Base-by-base conservation (phyloP, 2,113 vertebrate genomes). In the Piprites chloris region DNA sequence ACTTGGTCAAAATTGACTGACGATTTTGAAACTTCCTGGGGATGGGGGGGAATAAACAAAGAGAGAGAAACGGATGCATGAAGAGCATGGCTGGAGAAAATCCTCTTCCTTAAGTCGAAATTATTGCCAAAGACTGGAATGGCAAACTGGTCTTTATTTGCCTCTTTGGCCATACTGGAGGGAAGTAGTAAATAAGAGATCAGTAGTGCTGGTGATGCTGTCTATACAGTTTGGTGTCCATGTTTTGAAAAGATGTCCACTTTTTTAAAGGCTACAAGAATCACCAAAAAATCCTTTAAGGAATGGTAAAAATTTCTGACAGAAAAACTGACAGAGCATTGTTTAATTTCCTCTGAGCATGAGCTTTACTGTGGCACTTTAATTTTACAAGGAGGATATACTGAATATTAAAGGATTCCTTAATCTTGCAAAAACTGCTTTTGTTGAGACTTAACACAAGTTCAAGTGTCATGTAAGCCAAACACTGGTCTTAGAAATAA, bases 1-100 rank as follows among this genome's bases (percentile, higher is more conserved):
- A 83, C 76, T 93, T 63, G 80, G 93, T 92, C 93, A 95, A 93
- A 96, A 95, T 87, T 95, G 94, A 93, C 90, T 17, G 11, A 90
- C 3, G 28, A 95, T 95, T 97, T 95, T 23, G 24, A 93, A 95
- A 95, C 93, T 96, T 95, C 94, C 92, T 94, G 87, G 87, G 81
- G 82, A 72, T 1, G 30, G 10, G 13, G 72, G 73, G 44, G 61
- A 94, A 90, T 74, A 95, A 81, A 95, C 65, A 90, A 95, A 95
- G 78, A 61, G 44, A 85, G 41, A 92, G 80, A 95, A 95, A 84
- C 61, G 95, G 89, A 97, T 90, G 94, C 73, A 52, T 50, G 44
- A 61, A 44, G n/a, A 84, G 17, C 30, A 19, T 24, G 52, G 39
- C 65, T 78, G 69, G 39, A 92, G 65, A 78, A 92, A 95, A 69